Conservation (phyloP, 1,140 invertebrate species). For the Ladona fulva region DNA sequence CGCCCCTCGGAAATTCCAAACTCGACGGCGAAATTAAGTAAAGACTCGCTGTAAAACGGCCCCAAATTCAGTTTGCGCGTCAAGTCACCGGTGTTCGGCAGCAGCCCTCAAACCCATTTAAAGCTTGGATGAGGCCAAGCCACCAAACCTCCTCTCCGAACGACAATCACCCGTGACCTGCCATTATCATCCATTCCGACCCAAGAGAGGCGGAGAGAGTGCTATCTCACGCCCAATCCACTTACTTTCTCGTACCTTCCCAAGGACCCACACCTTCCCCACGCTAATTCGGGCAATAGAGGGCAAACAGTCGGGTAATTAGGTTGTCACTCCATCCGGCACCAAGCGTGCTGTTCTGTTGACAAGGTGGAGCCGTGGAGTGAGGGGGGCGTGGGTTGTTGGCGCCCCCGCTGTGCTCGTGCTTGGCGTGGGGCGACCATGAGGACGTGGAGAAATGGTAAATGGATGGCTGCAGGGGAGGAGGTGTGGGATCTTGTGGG, state of each 20-base stretch:
- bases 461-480: neutral
- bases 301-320: neutral
- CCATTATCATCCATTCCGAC: no score
- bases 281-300: neutral
- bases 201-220: no score
- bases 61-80: no score
- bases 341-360: neutral
- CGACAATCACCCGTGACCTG: no score
- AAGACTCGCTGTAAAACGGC: no score
- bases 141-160: no score
- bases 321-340: constrained; percentile 1
- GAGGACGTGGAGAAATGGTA: neutral
- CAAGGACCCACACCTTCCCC: neutral
- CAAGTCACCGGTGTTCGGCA: no score
- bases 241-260: neutral
- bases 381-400: neutral
- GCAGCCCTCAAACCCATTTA: no score
- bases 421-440: neutral
- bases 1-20: no score
- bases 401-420: neutral
- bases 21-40: no score
- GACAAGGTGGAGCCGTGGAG: neutral
- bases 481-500: neutral
- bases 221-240: no score
- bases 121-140: no score